Conservation (phyloP, 2,797 vertebrate species). For the Pitangus sulphuratus region DNA sequence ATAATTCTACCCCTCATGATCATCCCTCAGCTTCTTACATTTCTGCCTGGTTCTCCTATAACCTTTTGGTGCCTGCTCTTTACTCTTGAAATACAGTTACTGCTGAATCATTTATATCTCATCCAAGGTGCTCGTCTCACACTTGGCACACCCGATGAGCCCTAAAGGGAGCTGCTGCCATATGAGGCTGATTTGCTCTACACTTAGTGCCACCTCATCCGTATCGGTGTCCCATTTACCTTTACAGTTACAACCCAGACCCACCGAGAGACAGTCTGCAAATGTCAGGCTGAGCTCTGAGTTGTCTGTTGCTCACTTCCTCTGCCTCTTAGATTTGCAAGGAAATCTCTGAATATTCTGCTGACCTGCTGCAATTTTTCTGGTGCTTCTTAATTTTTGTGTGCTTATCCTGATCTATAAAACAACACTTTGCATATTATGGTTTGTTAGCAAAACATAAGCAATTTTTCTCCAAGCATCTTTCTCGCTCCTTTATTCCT, state of each 20-base stretch:
- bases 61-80: background rate
- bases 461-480: background rate
- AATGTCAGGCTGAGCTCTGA: constrained; percentile 1
- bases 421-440: background rate
- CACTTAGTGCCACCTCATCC: constrained; percentile 8
- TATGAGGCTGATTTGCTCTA: background rate
- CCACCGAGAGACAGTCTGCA: background rate
- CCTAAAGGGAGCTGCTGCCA: constrained; percentile 27
- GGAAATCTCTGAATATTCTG: constrained; percentile 31
- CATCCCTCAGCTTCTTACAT: background rate
- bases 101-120: background rate
- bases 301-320: constrained; percentile 23
- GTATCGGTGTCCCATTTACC: constrained; percentile 14
- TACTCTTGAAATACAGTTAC: background rate
- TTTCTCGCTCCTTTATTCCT: background rate
- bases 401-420: background rate
- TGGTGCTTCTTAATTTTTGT: constrained; percentile 7
- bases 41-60: background rate
- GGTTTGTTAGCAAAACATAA: background rate
- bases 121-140: background rate
- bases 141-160: constrained; percentile 31
- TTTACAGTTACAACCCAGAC: background rate
- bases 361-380: constrained; percentile 1
- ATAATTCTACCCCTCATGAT: background rate
- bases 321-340: background rate